Conservation (phyloP, 64 coral and sea anemone species). For the Porites lutea region DNA sequence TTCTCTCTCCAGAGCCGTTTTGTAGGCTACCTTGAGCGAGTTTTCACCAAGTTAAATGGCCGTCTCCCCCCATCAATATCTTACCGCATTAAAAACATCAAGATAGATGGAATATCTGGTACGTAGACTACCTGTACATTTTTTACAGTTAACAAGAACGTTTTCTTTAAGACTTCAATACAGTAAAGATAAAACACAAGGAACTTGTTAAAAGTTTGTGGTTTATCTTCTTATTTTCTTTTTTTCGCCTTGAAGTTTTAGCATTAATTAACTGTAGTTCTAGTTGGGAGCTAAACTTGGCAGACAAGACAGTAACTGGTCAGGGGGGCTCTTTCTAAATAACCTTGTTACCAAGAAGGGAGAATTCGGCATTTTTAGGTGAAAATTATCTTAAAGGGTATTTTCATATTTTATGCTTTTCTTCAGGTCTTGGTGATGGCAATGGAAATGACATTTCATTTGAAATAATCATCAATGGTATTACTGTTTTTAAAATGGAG, state of each 20-base stretch:
- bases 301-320: no score
- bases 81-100: constrained; percentile 83
- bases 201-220: no score
- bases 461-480: constrained; percentile 92
- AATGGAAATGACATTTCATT: constrained; percentile 88
- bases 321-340: no score
- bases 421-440: constrained; percentile 90
- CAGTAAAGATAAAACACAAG: no score
- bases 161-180: not conserved
- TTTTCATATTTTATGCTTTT: not conserved
- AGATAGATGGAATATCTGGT: constrained; percentile 97
- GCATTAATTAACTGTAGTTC: no score
- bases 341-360: no score
- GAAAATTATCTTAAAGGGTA: no score
- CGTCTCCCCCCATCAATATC: constrained; percentile 86
- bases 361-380: not conserved
- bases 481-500: constrained; percentile 75
- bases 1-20: constrained; percentile 82
- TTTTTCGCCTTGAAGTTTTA: no score
- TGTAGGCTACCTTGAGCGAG: constrained; percentile 94
- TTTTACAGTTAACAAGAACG: not conserved
- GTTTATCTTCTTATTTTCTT: no score
- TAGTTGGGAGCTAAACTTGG: no score
- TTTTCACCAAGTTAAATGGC: constrained; percentile 89
- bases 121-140: not conserved